Base-by-base conservation (phyloP, 2,888 invertebrate species). In the Melipona beecheii region DNA sequence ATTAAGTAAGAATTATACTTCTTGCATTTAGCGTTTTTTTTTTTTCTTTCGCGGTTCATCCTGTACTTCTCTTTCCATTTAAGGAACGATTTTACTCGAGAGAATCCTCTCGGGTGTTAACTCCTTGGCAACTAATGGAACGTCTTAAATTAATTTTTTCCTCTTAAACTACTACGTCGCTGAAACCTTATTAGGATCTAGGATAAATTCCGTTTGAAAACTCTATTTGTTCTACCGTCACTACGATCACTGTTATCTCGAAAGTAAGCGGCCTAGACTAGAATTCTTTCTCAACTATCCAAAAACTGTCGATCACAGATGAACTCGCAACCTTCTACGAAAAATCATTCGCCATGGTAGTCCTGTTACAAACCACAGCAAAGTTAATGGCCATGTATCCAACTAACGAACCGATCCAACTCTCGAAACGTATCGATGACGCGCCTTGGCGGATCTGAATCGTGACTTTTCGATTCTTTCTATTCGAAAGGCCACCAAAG, bases 371-470 rank as follows among this genome's bases (percentile, higher is more conserved):
- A 43, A 43, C 11, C 43, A 9, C 43, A 9, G 2, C 43, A 43
- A 43, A 43, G 21, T 58, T 58, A 58, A 5, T 43, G 43, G 24
- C 56, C 56, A n/a, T 5, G 5, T 1, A 5, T 52, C 70, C 52
- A 52, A 9, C 50, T 69, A 78, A 78, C 68, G 84, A 84, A 64
- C 60, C 80, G 58, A 54, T n/a, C n/a, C n/a, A 75, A 56, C 13
- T 31, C 31, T 56, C 27, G 60, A 65, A 36, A 50, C 75, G 56
- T 60, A 70, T 49, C 49, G 74, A 31, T 64, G 65, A 76, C 81
- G 71, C 43, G 64, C 78, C 78, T 79, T 68, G 73, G 60, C 82
- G 78, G 83, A 87, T 66, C 54, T 81, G 80, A 86, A 79, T 85
- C 87, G 80, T 86, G 81, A 83, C 73, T 73, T 56, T 21, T 43